Percentiles rank a stretch among this genome's conserved stretches.
Evolutionary conservation across 2,797 vertebrate species (phyloP).

Genomic region (Danio choprae): DNA sequence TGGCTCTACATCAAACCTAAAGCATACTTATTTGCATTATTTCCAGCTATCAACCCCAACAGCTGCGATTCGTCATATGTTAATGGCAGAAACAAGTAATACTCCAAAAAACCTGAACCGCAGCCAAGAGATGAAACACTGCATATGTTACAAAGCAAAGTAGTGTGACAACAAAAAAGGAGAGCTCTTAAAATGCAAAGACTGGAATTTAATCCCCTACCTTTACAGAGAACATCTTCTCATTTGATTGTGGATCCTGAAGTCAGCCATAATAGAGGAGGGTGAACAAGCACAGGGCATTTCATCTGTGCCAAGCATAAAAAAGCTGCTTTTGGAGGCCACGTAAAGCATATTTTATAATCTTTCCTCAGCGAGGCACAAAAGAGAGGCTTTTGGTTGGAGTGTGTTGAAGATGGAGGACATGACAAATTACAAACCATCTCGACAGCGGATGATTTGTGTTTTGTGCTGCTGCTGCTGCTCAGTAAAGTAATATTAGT

Average conservation of each 20-base stretch:
- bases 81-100: constrained; percentile 19
- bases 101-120: constrained; percentile 27
- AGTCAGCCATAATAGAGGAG: constrained; percentile 14
- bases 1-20: background rate
- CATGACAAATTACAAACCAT: constrained; percentile 6
- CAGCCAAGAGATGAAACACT: constrained; percentile 39
- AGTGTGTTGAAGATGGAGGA: background rate
- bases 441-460: background rate
- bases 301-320: constrained; percentile 26
- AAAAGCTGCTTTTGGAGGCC: background rate
- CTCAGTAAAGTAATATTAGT: constrained; percentile 11
- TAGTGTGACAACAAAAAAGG: constrained; percentile 13
- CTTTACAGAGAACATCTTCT: constrained; percentile 28
- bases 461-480: background rate
- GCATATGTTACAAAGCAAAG: constrained; percentile 46
- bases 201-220: constrained; percentile 21
- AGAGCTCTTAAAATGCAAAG: constrained; percentile 40
- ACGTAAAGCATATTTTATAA: constrained; percentile 9
- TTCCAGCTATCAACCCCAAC: constrained; percentile 16
- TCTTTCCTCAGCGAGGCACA: background rate
- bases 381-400: constrained; percentile 5
- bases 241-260: constrained; percentile 34
- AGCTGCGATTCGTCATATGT: constrained; percentile 18
- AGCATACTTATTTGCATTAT: background rate
- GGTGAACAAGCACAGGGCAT: constrained; percentile 37